Conservation (phyloP, 2,888 invertebrate species). For the Tetramorium bicarinatum region DNA sequence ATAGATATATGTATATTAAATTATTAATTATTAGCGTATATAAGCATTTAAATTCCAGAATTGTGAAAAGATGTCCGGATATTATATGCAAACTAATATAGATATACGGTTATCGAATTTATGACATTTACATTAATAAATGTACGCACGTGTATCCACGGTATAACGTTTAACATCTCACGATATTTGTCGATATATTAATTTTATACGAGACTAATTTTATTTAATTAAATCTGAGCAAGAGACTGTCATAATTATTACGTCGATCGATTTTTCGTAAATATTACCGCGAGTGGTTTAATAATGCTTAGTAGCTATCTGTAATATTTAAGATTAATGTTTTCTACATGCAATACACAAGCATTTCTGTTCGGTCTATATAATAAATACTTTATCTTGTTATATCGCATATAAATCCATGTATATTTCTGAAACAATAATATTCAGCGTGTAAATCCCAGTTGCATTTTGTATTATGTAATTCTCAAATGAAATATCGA, state of each 20-base stretch:
- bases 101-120: constrained; percentile 5
- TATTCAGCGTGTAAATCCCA: constrained; percentile 54
- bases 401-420: constrained; percentile 13
- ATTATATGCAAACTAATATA: background rate
- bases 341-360: background rate
- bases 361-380: background rate
- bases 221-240: background rate
- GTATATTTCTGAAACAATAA: constrained; percentile 64
- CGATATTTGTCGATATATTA: background rate
- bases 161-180: too few species aligned
- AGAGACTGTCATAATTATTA: background rate
- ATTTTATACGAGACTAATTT: constrained; percentile 10
- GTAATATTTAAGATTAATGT: constrained; percentile 20
- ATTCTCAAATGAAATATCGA: constrained; percentile 68
- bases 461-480: constrained; percentile 67
- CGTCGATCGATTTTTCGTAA: background rate
- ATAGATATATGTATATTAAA: constrained; percentile 1
- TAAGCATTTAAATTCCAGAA: background rate
- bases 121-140: constrained; percentile 4
- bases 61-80: background rate
- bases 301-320: constrained; percentile 1
- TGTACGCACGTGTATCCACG: too few species aligned
- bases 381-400: background rate
- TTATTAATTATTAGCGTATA: background rate
- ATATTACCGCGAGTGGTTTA: background rate